A percentile compares a stretch with the other conserved stretches of the same genome.
phyloP scores from a whole-genome alignment of 2,797 vertebrate genomes.

The Myiotriccus ornatus region DNA sequence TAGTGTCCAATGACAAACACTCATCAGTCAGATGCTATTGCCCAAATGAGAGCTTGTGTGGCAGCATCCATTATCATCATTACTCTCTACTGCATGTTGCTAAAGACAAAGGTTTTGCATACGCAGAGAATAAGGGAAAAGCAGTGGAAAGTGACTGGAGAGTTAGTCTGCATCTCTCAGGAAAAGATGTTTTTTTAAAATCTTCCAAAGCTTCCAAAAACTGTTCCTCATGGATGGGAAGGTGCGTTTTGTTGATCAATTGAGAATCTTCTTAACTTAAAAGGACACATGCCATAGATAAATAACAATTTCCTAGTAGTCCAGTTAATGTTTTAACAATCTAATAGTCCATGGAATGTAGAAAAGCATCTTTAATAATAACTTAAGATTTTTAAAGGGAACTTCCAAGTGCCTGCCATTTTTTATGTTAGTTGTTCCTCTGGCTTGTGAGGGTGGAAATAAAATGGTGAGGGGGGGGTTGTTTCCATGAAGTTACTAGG shows the following conservation, averaged over 20 bases:
- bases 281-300: background rate
- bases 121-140: background rate
- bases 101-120: background rate
- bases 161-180: background rate
- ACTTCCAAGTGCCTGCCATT: background rate
- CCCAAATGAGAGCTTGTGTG: background rate
- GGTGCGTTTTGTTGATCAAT: fast-evolving
- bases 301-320: background rate
- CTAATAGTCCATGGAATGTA: background rate
- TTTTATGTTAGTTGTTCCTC: background rate
- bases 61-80: background rate
- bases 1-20: background rate
- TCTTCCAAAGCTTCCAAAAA: background rate
- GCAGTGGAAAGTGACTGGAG: background rate
- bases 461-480: fast-evolving
- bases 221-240: background rate
- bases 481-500: background rate
- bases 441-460: background rate
- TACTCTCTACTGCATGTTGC: background rate
- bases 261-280: background rate
- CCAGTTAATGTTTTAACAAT: background rate
- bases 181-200: background rate
- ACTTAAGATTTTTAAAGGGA: background rate
- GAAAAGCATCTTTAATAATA: background rate
- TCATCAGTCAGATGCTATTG: background rate